Base-by-base conservation (phyloP, 2,888 invertebrate genomes). In the Micropterix aruncella region DNA sequence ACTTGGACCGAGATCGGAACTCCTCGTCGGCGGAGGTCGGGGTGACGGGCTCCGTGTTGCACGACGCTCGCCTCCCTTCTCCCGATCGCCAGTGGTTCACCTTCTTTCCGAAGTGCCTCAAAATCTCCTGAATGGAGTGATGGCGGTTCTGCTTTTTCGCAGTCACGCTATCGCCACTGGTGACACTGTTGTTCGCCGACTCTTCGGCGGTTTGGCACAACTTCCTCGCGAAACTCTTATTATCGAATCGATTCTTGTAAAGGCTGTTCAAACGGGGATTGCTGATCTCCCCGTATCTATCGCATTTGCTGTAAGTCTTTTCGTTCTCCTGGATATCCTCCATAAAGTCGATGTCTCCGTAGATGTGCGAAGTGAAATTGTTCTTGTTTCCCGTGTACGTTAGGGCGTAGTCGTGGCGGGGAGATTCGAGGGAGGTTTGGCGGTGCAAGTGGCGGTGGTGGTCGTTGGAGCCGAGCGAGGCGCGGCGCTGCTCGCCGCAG, bases 1-100 rank as follows among this genome's bases (percentile, higher is more conserved):
- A 87, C 57, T 86, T 86, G 38, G 87, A 87, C 40, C 89, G 72
- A 40, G 76, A 77, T 15, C 89, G 72, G 57, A 87, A 88, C 54
- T 80, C 82, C 37, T 79, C 79, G 42, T 66, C 60, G 36, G 60
- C 58, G 68, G 73, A 49, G 16, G 63, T 64, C n/a, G 67, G 70
- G 2, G 67, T 63, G 43, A 61, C 60, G 7, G 73, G 70, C 47
- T 62, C 67, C 9, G 63, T 66, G 39, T 38, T 48, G 47, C 63
- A 65, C 15, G 69, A 65, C 18, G 63, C 61, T 17, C 70, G 61
- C 1, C 67, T 59, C 27, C 69, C 72, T 48, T 76, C 77, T 48
- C 79, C 79, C 44, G 76, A 69, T 40, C 84, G 72, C 75, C 84
- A 85, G 52, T 81, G 74, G 17, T 82, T 80, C 42, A 86, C 74